phyloP scores from a whole-genome alignment of 1,140 invertebrate species.

The Drosophila seguyi region DNA sequence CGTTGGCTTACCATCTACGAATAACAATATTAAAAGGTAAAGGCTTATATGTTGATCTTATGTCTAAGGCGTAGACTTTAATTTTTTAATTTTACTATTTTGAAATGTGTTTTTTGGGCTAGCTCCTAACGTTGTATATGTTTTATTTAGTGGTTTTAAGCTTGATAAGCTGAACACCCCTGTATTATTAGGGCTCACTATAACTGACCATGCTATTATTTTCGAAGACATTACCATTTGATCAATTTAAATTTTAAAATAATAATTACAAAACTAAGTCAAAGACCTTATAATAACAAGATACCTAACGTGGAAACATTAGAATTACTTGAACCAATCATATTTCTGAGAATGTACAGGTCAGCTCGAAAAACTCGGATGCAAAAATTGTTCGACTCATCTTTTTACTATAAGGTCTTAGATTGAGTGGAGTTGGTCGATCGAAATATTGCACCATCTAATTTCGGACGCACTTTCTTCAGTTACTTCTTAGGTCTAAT shows the following conservation, averaged over 20 bases:
- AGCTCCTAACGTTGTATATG: conserved; percentile 50
- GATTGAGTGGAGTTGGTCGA: conserved; percentile 26
- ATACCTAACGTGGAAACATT: not conserved
- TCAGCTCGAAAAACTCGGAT: not conserved
- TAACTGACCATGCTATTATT: conserved; percentile 14
- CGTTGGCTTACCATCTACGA: conserved; percentile 31
- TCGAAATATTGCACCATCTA: conserved; percentile 43
- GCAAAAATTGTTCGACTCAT: not conserved
- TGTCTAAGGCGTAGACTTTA: conserved; percentile 27
- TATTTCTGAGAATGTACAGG: too few relatives aligned
- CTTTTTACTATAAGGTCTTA: not conserved
- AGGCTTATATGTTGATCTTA: conserved; percentile 35
- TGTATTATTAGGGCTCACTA: conserved; percentile 17
- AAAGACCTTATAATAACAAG: not conserved
- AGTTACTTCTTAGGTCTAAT: conserved; percentile 21
- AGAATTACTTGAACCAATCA: not conserved
- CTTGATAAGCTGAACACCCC: conserved; percentile 39
- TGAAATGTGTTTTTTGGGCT: conserved; percentile 50
- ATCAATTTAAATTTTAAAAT: conserved; percentile 28
- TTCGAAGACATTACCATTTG: conserved; percentile 11
- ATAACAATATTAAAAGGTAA: conserved; percentile 50
- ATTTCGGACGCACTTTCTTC: conserved; percentile 26
- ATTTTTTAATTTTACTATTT: conserved; percentile 54
- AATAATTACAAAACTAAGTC: conserved; percentile 21
- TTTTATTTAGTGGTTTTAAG: conserved; percentile 32